phyloP scores from a whole-genome alignment of 2,113 vertebrate species.

The Tragelaphus strepsiceros region DNA sequence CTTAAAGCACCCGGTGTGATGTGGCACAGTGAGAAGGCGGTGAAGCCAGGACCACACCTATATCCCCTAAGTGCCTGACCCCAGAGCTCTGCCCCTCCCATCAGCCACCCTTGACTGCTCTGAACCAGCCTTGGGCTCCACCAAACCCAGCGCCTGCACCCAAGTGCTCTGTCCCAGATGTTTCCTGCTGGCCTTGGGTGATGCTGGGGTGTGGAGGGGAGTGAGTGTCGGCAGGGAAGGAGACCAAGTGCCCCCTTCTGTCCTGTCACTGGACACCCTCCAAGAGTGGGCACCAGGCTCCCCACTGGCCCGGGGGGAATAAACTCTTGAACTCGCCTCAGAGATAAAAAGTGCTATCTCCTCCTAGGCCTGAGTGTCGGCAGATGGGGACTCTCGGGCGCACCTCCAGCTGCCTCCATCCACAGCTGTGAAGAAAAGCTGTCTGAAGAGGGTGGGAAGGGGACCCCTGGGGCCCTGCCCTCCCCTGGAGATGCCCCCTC shows the following conservation, averaged over 20 bases:
- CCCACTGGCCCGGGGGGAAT: slow-evolving; percentile 31
- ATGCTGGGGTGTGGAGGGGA: neutral
- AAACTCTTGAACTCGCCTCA: slow-evolving; percentile 66
- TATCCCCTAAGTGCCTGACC: rapidly evolving
- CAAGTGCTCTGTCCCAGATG: neutral
- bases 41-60: neutral
- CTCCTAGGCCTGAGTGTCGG: slow-evolving; percentile 61
- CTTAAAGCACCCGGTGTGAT: neutral
- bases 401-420: slow-evolving; percentile 15
- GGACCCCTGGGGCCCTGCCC: neutral
- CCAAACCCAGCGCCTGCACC: neutral
- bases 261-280: slow-evolving; percentile 44
- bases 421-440: neutral
- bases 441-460: neutral
- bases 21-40: neutral
- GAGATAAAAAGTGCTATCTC: slow-evolving; percentile 70
- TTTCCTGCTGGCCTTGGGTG: neutral
- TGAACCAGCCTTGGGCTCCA: neutral
- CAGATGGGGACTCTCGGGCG: slow-evolving; percentile 47
- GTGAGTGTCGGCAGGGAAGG: neutral
- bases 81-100: neutral
- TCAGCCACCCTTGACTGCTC: neutral
- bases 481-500: neutral
- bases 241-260: slow-evolving; percentile 26
- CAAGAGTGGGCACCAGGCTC: slow-evolving; percentile 51